These are phyloP conservation scores for Cichlasoma orientale DNA, from an alignment of 2,797 vertebrate species.

Conservation along the genomic window DNA sequence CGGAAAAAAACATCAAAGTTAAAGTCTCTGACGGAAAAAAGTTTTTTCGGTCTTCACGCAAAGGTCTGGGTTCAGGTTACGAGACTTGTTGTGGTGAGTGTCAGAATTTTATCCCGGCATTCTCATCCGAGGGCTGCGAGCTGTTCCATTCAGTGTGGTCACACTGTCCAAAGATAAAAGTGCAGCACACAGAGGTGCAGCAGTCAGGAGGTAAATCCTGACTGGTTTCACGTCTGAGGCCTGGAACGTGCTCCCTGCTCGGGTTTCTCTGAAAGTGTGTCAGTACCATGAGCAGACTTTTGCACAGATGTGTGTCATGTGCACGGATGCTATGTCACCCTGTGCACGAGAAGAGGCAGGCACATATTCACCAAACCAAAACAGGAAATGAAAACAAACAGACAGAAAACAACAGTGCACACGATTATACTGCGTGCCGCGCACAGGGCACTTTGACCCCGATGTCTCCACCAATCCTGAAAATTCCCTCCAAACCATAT, in stretches of 20 bases:
- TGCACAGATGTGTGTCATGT: too few species aligned
- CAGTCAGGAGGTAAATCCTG: not conserved
- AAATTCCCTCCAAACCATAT: not conserved
- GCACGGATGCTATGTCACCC: too few species aligned
- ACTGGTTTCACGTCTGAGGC: not conserved
- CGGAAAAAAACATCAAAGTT: not conserved
- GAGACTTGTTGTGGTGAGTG: not conserved
- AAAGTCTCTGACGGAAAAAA: not conserved
- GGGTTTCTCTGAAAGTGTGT: not conserved
- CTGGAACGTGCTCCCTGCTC: not conserved
- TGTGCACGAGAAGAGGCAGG: not conserved
- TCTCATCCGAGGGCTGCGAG: not conserved
- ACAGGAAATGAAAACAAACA: not conserved
- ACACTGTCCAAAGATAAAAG: not conserved
- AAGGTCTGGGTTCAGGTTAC: conserved; percentile 16
- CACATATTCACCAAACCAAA: not conserved
- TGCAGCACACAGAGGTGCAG: not conserved
- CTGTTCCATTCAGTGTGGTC: not conserved
- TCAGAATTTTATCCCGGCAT: not conserved
- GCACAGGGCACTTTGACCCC: not conserved
- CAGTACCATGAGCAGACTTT: not conserved
- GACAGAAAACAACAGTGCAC: not conserved
- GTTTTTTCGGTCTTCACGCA: conserved; percentile 8
- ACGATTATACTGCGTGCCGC: rapidly evolving
- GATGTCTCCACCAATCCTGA: not conserved